Evolutionary conservation across 2,888 invertebrate species (phyloP).

Genomic region (Antitype chi): DNA sequence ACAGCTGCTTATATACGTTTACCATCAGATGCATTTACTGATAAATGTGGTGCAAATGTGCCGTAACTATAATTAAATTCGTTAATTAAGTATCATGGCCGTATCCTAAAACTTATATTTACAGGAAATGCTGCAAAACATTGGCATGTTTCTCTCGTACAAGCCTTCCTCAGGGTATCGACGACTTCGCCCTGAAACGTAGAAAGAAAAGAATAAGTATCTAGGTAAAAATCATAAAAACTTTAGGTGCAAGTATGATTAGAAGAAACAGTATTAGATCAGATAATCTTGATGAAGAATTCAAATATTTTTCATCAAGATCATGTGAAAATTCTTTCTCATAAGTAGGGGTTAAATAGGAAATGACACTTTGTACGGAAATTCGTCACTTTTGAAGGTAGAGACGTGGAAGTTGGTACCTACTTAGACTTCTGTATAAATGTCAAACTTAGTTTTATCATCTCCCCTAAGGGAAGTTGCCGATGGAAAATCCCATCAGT

Average conservation of each 20-base stretch:
- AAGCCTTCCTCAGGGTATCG: conserved; percentile 87
- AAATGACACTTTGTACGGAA: not conserved
- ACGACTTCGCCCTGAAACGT: conserved; percentile 85
- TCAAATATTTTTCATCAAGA: no score
- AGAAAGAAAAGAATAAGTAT: conserved; percentile 19
- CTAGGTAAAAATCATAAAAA: not conserved
- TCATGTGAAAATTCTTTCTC: no score
- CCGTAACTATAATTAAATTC: conserved; percentile 14
- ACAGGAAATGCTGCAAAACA: conserved; percentile 84
- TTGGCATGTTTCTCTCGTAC: conserved; percentile 86
- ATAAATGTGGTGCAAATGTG: not conserved
- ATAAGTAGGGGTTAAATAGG: not conserved
- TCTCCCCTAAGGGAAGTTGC: not conserved
- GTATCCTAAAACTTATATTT: conserved; percentile 62
- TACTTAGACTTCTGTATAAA: not conserved
- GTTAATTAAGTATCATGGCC: conserved; percentile 33
- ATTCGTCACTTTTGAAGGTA: not conserved
- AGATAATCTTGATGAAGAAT: not conserved
- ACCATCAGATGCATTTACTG: not conserved
- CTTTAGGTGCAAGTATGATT: not conserved
- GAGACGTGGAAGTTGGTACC: not conserved
- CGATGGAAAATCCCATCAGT: not conserved
- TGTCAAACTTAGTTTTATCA: not conserved
- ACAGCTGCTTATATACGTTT: not conserved
- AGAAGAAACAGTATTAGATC: not conserved